Evolutionary conservation across 2,797 vertebrate genomes (phyloP).

Genomic region (Thamnophis elegans): DNA sequence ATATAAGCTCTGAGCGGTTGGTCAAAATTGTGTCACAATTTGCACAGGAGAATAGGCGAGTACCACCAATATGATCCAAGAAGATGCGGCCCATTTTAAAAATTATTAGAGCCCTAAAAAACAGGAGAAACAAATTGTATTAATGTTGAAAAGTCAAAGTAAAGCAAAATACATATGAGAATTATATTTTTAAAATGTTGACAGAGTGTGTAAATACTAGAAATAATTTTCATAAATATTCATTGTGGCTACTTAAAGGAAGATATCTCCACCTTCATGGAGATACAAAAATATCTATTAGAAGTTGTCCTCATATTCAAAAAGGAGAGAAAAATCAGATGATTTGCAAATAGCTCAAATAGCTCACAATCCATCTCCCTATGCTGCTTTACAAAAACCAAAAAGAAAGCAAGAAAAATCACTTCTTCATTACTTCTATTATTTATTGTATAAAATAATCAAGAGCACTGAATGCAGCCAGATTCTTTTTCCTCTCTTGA

Average conservation of each 20-base stretch:
- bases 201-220: not conserved
- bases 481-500: not conserved
- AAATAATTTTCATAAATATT: not conserved
- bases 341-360: not conserved
- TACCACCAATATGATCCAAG: slow-evolving; percentile 96
- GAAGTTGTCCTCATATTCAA: not conserved
- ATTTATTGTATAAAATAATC: not conserved
- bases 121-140: slow-evolving; percentile 21
- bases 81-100: slow-evolving; percentile 94
- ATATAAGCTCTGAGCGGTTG: slow-evolving; percentile 96
- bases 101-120: slow-evolving; percentile 54
- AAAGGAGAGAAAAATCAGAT: not conserved
- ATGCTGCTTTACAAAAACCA: not conserved
- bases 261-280: not conserved
- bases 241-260: not conserved
- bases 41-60: slow-evolving; percentile 96
- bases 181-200: not conserved
- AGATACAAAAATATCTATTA: not conserved
- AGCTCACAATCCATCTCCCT: not conserved
- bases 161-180: not conserved
- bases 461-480: not conserved
- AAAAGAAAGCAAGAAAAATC: not conserved
- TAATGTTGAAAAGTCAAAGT: not conserved
- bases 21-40: slow-evolving; percentile 98
- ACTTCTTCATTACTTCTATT: not conserved